These are phyloP conservation scores for Nudaria mundana DNA, from an alignment of 2,888 invertebrate species.

Conservation along the genomic window DNA sequence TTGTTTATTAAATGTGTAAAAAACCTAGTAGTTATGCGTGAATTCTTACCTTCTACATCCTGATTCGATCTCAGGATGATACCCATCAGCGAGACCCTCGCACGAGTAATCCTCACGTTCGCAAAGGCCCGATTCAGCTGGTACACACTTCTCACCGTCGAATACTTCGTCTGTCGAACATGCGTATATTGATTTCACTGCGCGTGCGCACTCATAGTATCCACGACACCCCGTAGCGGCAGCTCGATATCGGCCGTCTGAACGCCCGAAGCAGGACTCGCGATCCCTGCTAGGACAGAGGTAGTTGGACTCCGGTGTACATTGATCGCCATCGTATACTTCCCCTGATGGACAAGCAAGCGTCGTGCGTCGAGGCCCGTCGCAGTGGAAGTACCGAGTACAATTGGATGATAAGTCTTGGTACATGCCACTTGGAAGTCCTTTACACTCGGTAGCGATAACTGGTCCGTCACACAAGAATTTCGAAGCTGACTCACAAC, in stretches of 20 bases:
- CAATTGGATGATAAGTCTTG: constrained; percentile 77
- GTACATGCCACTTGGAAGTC: constrained; percentile 78
- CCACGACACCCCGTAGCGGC: constrained; percentile 78
- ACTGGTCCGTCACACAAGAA: constrained; percentile 75
- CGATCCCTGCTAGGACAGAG: constrained; percentile 72
- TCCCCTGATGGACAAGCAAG: constrained; percentile 62
- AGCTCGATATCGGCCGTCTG: constrained; percentile 79
- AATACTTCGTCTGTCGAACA: constrained; percentile 76
- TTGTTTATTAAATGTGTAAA: no score
- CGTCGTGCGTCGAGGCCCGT: constrained; percentile 57
- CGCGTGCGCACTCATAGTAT: constrained; percentile 80
- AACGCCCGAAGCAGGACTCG: constrained; percentile 74
- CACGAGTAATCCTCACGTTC: constrained; percentile 69
- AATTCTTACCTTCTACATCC: constrained; percentile 71
- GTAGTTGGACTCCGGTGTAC: constrained; percentile 53
- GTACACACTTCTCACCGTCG: constrained; percentile 80
- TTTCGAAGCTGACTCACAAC: constrained; percentile 58
- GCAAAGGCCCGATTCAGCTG: constrained; percentile 53
- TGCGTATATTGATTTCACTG: constrained; percentile 80
- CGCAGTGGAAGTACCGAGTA: constrained; percentile 76
- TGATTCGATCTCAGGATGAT: constrained; percentile 78
- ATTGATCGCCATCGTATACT: constrained; percentile 71
- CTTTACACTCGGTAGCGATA: constrained; percentile 61
- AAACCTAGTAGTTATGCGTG: no score
- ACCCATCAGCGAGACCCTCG: constrained; percentile 74